These are phyloP conservation scores for Danionella cerebrum DNA, from an alignment of 2,113 vertebrate species.

Conservation along the genomic window DNA sequence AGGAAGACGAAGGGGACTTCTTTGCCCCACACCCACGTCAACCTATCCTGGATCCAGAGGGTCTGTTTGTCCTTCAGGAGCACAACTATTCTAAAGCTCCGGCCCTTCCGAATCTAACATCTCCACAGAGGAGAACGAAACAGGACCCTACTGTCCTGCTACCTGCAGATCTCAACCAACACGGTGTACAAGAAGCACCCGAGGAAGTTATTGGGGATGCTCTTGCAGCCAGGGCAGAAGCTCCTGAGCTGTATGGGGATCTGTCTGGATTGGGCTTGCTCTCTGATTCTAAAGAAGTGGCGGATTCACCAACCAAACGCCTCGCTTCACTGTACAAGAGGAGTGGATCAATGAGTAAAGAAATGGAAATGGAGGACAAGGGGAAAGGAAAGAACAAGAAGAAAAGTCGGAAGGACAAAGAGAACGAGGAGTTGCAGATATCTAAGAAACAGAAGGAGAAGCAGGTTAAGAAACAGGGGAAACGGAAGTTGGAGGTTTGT, in stretches of 20 bases:
- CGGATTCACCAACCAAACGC: slow-evolving; percentile 28
- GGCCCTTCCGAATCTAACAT: neutral
- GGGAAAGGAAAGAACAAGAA: slow-evolving; percentile 55
- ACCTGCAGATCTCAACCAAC: slow-evolving; percentile 60
- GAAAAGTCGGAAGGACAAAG: slow-evolving; percentile 62
- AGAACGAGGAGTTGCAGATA: slow-evolving; percentile 53
- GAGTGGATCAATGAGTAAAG: slow-evolving; percentile 45
- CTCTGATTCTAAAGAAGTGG: slow-evolving; percentile 42
- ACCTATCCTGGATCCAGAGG: slow-evolving; percentile 45
- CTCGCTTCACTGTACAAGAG: slow-evolving; percentile 48
- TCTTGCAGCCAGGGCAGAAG: slow-evolving; percentile 41
- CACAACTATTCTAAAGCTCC: slow-evolving; percentile 79
- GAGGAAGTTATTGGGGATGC: slow-evolving; percentile 70
- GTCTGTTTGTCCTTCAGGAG: slow-evolving; percentile 67
- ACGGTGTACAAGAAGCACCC: slow-evolving; percentile 64
- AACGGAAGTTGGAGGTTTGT: slow-evolving; percentile 60
- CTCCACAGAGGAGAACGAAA: slow-evolving; percentile 47
- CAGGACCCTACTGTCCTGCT: slow-evolving; percentile 58
- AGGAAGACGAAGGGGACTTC: slow-evolving; percentile 43
- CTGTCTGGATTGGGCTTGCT: slow-evolving; percentile 39
- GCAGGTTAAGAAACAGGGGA: slow-evolving; percentile 57
- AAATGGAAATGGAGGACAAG: slow-evolving; percentile 41
- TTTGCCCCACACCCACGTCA: slow-evolving; percentile 41
- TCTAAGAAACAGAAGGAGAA: slow-evolving; percentile 56
- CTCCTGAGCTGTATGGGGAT: slow-evolving; percentile 42